Evolutionary conservation across 2,797 vertebrate species (phyloP).

Genomic region (Anguilla obscura): DNA sequence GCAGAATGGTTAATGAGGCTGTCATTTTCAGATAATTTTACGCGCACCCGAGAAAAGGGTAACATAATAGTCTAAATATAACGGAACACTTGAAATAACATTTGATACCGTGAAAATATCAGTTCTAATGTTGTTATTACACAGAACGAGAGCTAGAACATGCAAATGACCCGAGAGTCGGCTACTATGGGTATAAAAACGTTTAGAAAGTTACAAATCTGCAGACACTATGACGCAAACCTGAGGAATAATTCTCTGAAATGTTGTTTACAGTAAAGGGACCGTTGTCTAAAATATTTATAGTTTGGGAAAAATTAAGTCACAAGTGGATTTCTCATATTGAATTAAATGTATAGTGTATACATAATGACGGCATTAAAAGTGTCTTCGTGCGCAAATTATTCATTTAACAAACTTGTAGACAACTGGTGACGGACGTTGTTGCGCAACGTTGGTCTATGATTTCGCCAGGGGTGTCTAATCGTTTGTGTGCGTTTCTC

Average conservation of each 20-base stretch:
- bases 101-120: not conserved
- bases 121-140: not conserved
- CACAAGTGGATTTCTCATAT: constrained; percentile 37
- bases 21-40: not conserved
- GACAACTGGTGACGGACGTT: not conserved
- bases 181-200: not conserved
- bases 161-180: not conserved
- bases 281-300: not conserved
- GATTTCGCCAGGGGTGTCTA: not conserved
- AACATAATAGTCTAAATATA: not conserved
- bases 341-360: not conserved
- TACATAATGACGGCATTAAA: not conserved
- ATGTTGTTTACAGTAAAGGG: not conserved
- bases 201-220: not conserved
- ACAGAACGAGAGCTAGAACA: not conserved
- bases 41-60: not conserved
- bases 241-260: not conserved
- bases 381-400: not conserved
- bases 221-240: not conserved
- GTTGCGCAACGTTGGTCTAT: not conserved
- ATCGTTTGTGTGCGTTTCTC: not conserved
- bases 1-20: not conserved
- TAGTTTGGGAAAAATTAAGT: not conserved
- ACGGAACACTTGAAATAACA: not conserved
- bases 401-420: not conserved